phyloP scores from a whole-genome alignment of 2,888 invertebrate species.

The Campoletis raptor region DNA sequence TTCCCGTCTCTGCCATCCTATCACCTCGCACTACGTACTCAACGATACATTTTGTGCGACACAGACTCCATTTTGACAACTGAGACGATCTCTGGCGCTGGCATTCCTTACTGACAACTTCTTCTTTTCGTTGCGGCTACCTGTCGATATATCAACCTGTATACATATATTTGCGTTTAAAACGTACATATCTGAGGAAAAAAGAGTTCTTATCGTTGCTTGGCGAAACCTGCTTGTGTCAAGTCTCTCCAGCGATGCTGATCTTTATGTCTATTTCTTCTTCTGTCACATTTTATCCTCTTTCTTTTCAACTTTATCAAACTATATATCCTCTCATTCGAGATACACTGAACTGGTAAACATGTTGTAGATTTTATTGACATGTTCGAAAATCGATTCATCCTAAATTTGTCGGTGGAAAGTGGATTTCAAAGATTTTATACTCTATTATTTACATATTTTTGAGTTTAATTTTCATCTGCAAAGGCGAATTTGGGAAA shows the following conservation, averaged over 20 bases:
- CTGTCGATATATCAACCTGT: constrained; percentile 37
- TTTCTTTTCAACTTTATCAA: neutral
- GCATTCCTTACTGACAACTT: constrained; percentile 45
- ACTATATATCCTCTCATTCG: neutral
- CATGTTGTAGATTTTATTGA: constrained; percentile 55
- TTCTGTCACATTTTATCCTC: constrained; percentile 15
- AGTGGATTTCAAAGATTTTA: constrained; percentile 23
- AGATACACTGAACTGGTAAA: constrained; percentile 16
- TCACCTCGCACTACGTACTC: constrained; percentile 2
- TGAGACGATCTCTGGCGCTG: constrained; percentile 58
- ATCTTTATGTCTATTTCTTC: constrained; percentile 37
- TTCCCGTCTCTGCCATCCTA: neutral
- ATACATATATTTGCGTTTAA: constrained; percentile 15
- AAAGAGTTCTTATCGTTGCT: constrained; percentile 47
- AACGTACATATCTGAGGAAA: constrained; percentile 17
- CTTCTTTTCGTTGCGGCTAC: constrained; percentile 45
- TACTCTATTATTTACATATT: neutral
- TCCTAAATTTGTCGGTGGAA: constrained; percentile 30
- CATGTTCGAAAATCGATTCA: constrained; percentile 28
- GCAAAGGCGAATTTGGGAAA: neutral
- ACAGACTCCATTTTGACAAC: constrained; percentile 45
- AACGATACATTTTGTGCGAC: constrained; percentile 42
- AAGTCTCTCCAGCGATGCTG: constrained; percentile 40
- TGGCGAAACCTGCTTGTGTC: constrained; percentile 41
- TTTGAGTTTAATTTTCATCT: neutral